Base-by-base conservation (phyloP, 2,888 invertebrate genomes). In the Monopis laevigella region DNA sequence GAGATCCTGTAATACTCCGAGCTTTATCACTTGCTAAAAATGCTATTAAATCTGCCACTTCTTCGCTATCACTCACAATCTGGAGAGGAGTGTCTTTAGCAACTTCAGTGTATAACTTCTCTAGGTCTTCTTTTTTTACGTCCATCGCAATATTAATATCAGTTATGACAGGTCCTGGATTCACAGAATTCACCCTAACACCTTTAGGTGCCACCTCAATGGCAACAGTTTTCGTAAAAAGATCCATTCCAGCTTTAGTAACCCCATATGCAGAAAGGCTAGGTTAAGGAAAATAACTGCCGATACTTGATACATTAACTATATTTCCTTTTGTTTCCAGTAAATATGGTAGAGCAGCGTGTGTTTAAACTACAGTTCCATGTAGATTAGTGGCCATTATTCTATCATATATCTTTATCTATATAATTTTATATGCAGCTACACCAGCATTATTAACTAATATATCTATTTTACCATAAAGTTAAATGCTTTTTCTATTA, bases 191-290 rank as follows among this genome's bases (percentile, higher is more conserved):
- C 0, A 88, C 88, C 42, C 89, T 66, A 1, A 89, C 84, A n/a
- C 61, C 74, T 51, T 77, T 71, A 1, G 62, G 48, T 42, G 84
- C 84, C 13, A 86, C 59, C 50, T 86, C 90, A 28, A 89, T 59
- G 2, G 91, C 90, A 8, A 84, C 66, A 53, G 87, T 86, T 47
- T 84, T 69, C 1, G 91, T 89, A 47, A 92, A 83, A 53, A 90
- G 89, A 61, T 90, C 90, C 10, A 91, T 52, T 3, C 87, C 89
- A 26, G 88, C 78, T 65, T 92, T 92, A 12, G 88, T 87, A 77
- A 89, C 85, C 43, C 74, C 72, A 56, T 91, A 92, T 1, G 53
- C 30, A n/a, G 21, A 39, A 29, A 46, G 48, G 38, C 12, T 45
- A n/a, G 45, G 29, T 38, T 2, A 44, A 32, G 1, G 14, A 16